Base-by-base conservation (phyloP, 2,888 invertebrate genomes). In the Lepetodrilus schrolli region DNA sequence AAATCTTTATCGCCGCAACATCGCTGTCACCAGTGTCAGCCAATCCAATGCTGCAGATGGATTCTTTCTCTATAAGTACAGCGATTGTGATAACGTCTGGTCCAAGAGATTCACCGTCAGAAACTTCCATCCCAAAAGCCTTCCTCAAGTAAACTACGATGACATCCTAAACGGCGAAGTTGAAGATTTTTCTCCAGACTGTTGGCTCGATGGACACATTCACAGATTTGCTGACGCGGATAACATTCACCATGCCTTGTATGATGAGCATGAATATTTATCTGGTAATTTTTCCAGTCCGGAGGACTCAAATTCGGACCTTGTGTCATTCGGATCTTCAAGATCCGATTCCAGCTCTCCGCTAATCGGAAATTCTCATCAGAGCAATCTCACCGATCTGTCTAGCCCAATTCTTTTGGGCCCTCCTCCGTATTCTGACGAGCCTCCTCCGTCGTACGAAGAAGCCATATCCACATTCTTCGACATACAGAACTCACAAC, bases 131-230 rank as follows among this genome's bases (percentile, higher is more conserved):
- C 84, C 85, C n/a, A 85, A 84, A 48, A 82, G 84, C 73, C 66
- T 85, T 7, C 75, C 78, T 36, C 72, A 78, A 4, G 70, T 82
- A 2, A 76, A 82, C 21, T 82, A 78, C 36, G 82, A 82, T 3
- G 72, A 82, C 20, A 80, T 85, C 38, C 72, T 85, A 8, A 75
- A 72, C 51, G 85, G 84, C 13, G 79, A 80, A 4, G 73, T 70
- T 4, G 85, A 85, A 48, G 80, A 85, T 65, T 85, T 82, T 70
- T 85, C 84, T 3, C 21, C 81, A 4, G 81, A 82, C 30, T 84
- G 84, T 69, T 84, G 84, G 84, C 74, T 84, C 1, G 83, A 84
- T 58, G 77, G 83, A 43, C 82, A 81, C 66, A 72, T 85, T 0
- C 82, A 84, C 47, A 76, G 76, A 20, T 83, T 82, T 76, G 82